Evolutionary conservation across 1,140 invertebrate genomes (phyloP).

Genomic region (Linepithema humile): DNA sequence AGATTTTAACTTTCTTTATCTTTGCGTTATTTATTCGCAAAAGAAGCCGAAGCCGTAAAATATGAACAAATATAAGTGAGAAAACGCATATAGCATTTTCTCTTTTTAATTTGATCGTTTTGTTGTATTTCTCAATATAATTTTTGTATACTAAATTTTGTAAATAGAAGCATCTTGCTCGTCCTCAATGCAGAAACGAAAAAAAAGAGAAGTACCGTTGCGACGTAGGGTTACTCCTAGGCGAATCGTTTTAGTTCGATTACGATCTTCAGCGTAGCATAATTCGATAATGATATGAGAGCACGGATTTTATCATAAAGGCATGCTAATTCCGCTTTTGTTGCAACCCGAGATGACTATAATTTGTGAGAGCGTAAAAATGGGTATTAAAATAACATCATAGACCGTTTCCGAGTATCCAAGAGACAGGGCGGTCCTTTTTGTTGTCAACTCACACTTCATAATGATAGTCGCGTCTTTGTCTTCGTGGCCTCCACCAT

Average conservation of each 20-base stretch:
- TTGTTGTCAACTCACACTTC: constrained; percentile 68
- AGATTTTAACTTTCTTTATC: neutral
- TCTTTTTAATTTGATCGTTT: neutral
- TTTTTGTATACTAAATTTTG: neutral
- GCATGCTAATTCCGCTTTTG: constrained; percentile 82
- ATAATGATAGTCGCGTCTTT: constrained; percentile 1
- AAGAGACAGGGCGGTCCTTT: constrained; percentile 20
- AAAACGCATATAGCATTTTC: neutral
- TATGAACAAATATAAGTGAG: neutral
- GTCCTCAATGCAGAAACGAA: constrained; percentile 25
- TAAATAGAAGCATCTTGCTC: neutral
- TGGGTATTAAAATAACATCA: constrained; percentile 82
- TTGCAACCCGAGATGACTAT: constrained; percentile 81
- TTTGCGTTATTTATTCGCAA: neutral
- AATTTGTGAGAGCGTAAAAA: constrained; percentile 78
- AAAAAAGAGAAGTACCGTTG: constrained; percentile 57
- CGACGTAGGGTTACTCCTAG: constrained; percentile 75
- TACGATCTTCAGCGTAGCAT: constrained; percentile 80
- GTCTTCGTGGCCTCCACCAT: neutral
- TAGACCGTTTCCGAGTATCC: constrained; percentile 65
- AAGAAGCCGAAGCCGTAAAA: neutral
- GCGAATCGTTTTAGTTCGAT: constrained; percentile 77
- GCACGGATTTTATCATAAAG: constrained; percentile 80
- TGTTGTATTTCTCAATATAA: neutral
- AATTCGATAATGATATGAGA: constrained; percentile 83